These are phyloP conservation scores for Clusia tigrina DNA, from an alignment of 2,888 invertebrate genomes.

Conservation along the genomic window DNA sequence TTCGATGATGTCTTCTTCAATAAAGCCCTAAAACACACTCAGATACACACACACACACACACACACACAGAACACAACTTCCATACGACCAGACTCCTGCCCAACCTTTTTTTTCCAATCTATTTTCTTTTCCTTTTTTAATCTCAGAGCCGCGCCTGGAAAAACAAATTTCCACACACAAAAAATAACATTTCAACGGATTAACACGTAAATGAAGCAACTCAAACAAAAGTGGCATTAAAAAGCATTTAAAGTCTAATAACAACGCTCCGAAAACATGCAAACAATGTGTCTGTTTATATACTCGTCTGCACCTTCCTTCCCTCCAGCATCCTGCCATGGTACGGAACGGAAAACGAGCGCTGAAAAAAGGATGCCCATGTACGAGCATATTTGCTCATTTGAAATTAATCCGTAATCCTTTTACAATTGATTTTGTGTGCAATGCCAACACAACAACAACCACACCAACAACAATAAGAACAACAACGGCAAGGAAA, in stretches of 20 bases:
- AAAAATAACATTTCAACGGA: neutral
- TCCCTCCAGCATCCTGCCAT: too few relatives aligned
- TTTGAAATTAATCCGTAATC: slow-evolving; percentile 57
- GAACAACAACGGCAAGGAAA: neutral
- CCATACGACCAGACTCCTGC: too few relatives aligned
- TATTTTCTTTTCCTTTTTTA: too few relatives aligned
- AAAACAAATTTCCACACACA: neutral
- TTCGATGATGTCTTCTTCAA: too few relatives aligned
- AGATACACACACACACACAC: neutral
- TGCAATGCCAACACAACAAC: neutral
- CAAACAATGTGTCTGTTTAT: too few relatives aligned
- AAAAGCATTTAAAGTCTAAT: slow-evolving; percentile 1
- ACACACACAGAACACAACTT: too few relatives aligned
- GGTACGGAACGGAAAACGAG: neutral
- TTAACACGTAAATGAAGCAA: neutral
- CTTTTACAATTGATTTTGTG: slow-evolving; percentile 57
- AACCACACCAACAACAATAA: neutral
- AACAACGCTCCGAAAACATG: neutral
- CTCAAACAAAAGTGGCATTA: neutral
- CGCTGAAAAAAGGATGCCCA: neutral
- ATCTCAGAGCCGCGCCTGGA: too few relatives aligned
- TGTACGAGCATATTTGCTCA: slow-evolving; percentile 43
- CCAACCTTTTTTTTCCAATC: too few relatives aligned
- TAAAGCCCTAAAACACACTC: neutral
- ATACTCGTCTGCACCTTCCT: too few relatives aligned